phyloP scores from a whole-genome alignment of 2,888 invertebrate genomes.

The Caenorhabditis sp. region DNA sequence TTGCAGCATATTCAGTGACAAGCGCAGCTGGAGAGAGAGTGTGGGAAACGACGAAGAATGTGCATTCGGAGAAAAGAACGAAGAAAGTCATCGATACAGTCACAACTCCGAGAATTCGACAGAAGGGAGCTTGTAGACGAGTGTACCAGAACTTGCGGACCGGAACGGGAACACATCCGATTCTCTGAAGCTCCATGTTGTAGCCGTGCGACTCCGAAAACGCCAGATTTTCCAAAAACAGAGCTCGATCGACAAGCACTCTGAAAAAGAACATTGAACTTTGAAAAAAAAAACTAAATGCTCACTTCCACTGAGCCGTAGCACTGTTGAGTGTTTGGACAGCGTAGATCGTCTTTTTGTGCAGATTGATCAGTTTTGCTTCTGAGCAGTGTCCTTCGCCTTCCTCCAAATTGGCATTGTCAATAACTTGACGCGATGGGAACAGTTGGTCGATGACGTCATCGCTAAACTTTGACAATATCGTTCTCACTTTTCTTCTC shows the following conservation, averaged over 20 bases:
- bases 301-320: constrained; percentile 90
- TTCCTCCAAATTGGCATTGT: constrained; percentile 27
- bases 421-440: constrained; percentile 60
- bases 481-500: constrained; percentile 68
- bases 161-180: constrained; percentile 16
- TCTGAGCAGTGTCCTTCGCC: constrained; percentile 50
- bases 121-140: constrained; percentile 67
- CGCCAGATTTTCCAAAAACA: constrained; percentile 65
- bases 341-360: constrained; percentile 92
- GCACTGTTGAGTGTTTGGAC: constrained; percentile 89
- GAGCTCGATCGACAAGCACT: constrained; percentile 62
- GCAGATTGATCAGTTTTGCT: constrained; percentile 85
- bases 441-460: constrained; percentile 59
- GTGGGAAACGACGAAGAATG: constrained; percentile 93
- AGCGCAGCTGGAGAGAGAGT: constrained; percentile 97
- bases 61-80: constrained; percentile 99
- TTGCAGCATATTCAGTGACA: constrained; percentile 88
- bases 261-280: constrained; percentile 23
- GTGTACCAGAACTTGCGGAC: constrained; percentile 57
- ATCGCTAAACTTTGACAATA: constrained; percentile 68
- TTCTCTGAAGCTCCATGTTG: constrained; percentile 30
- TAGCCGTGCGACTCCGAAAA: constrained; percentile 58
- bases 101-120: constrained; percentile 83
- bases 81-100: constrained; percentile 88
- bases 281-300: background rate